Evolutionary conservation across 1,140 invertebrate species (phyloP), one percentile per base, ranked within the genome.

Genomic region (Sitophilus oryzae): DNA sequence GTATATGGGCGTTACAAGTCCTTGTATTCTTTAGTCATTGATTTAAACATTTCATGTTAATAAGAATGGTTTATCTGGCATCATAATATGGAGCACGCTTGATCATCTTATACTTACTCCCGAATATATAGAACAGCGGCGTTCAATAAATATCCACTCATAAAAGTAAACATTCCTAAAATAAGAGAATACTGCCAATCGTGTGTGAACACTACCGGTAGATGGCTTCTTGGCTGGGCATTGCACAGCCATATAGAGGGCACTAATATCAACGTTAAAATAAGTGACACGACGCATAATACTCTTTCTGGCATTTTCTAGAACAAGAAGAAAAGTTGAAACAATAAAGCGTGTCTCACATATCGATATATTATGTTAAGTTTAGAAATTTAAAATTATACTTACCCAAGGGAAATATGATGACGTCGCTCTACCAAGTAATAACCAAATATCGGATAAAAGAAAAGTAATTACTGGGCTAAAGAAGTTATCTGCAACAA

Each of bases 131-230:
- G 84, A 73, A 96, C 87, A 37, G 82, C 74, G 38, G 91, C 81
- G 62, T 91, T 93, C 21, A 87, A 84, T 1, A 94, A 69, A 72
- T 95, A 95, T 5, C 93, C 93, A 74, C 95, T 96, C 38, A 84
- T 82, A 40, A 94, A 67, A 3, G 85, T 83, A 71, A 95, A 91
- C 0, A 84, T 37, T 5, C 84, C 72, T 61, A 91, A 89, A 60
- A 96, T 81, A 19, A 84, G 65, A 38, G 93, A 85, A 60, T 91
- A 96, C 60, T 82, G 79, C 57, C 80, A 74, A 73, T 97, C 93
- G 68, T 82, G 83, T 19, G 79, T 68, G 63, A 96, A 86, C 5
- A 91, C 63, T 3, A 91, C 83, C 2, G 87, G 84, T 30, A 92
- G 67, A 70, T 88, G 76, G 47, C 79, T 71, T 35, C 90, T 74